phyloP scores from a whole-genome alignment of 2,113 vertebrate species.

The Eidolon helvum region DNA sequence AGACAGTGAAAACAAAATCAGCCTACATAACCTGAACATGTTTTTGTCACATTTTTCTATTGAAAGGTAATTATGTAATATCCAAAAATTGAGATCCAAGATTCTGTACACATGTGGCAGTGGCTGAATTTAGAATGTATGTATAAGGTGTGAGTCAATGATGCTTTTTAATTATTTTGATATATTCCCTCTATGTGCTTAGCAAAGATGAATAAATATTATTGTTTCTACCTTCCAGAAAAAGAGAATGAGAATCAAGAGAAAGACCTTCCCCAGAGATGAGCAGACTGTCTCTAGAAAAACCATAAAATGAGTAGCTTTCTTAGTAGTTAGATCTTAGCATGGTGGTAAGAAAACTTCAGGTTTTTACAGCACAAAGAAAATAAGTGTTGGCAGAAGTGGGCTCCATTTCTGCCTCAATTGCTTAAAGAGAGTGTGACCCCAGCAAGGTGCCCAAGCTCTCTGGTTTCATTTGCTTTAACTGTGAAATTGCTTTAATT shows the following conservation, averaged over 20 bases:
- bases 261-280: neutral
- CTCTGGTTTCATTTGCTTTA: neutral
- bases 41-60: conserved; percentile 44
- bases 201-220: neutral
- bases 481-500: neutral
- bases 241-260: neutral
- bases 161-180: neutral
- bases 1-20: conserved; percentile 22
- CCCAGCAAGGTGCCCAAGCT: neutral
- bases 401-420: neutral
- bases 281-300: neutral
- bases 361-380: neutral
- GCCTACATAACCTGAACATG: conserved; percentile 31
- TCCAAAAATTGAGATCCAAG: conserved; percentile 48
- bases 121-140: neutral
- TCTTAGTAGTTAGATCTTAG: neutral
- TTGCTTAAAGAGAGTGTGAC: neutral
- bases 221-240: neutral
- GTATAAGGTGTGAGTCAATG: neutral
- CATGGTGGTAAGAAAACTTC: neutral
- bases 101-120: neutral
- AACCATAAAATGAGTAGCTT: neutral
- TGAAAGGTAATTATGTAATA: conserved; percentile 48
- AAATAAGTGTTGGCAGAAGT: neutral
- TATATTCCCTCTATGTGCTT: neutral